These are phyloP conservation scores for Chymomyza costata DNA, from an alignment of 1,140 invertebrate species.

Conservation along the genomic window DNA sequence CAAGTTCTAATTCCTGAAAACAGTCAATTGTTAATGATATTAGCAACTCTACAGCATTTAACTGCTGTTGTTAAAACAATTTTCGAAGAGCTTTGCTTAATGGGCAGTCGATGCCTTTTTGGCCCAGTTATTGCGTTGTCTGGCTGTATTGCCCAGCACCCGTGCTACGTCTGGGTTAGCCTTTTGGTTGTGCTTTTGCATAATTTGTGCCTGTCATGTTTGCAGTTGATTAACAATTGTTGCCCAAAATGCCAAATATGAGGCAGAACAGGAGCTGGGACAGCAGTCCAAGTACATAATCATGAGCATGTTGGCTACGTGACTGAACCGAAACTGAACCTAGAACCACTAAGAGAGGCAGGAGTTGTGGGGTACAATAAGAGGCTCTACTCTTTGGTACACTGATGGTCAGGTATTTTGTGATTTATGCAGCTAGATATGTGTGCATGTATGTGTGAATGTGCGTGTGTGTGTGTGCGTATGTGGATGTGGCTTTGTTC, in stretches of 20 bases:
- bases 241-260: slow-evolving; percentile 43
- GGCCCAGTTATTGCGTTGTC: slow-evolving; percentile 6
- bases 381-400: slow-evolving; percentile 3
- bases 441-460: slow-evolving; percentile 27
- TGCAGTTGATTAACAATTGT: slow-evolving; percentile 67
- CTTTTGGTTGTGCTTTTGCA: slow-evolving; percentile 32
- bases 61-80: too few relatives aligned
- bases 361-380: slow-evolving; percentile 7
- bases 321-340: too few relatives aligned
- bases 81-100: too few relatives aligned
- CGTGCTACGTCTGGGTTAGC: too few relatives aligned
- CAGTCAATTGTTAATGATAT: too few relatives aligned
- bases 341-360: slow-evolving; percentile 1
- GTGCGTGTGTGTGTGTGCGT: slow-evolving; percentile 14
- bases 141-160: slow-evolving; percentile 7
- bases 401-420: slow-evolving; percentile 32
- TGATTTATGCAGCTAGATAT: slow-evolving; percentile 52
- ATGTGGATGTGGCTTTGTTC: slow-evolving; percentile 32
- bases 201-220: slow-evolving; percentile 66
- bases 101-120: too few relatives aligned
- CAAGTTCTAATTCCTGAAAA: too few relatives aligned
- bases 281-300: too few relatives aligned
- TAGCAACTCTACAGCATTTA: too few relatives aligned
- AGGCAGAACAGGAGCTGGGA: not conserved
- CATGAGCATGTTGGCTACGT: too few relatives aligned